Base-by-base conservation (phyloP, 2,888 invertebrate species). In the Perdita meconis region DNA sequence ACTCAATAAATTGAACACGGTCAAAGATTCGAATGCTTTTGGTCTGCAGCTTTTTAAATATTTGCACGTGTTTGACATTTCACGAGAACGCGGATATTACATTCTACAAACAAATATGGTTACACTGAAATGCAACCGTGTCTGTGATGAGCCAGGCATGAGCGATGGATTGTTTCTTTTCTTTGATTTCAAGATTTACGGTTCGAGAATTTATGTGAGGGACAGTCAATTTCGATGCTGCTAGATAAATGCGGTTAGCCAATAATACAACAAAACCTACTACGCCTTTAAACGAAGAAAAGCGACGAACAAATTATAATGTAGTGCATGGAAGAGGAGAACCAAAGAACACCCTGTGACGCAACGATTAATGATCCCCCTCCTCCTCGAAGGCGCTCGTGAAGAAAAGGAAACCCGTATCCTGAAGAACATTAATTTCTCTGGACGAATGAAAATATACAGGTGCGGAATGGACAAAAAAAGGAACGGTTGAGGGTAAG, bases 381-480 rank as follows among this genome's bases (percentile, higher is more conserved):
- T n/a, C n/a, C n/a, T n/a, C n/a, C n/a, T n/a, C 19, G 38, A 47
- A 47, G 60, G 60, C 22, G 30, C 36, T 2, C 30, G 10, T 1
- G 22, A 51, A 53, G 59, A 59, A 55, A 47, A 51, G 44, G 16
- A 51, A 70, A 57, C 56, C 42, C 53, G 26, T 60, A 51, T 72
- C 53, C 51, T 51, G 30, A 8, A 38, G 10, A 57, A 57, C 68
- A 63, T 68, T 77, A 77, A 64, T 77, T 77, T 60, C 30, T 51
- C 13, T 30, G n/a, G 42, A 36, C 24, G 77, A 76, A 68, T 68
- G 77, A 77, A 59, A 76, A 75, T 44, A 50, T 76, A 64, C 63
- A 74, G 76, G 68, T 55, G 16, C 34, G 36, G 38, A 51, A 56
- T 42, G 63, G 61, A 30, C 12, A 0, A 2, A 51, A 13, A 55